These are phyloP conservation scores for Amiota minor DNA, from an alignment of 2,888 invertebrate species.

Conservation along the genomic window DNA sequence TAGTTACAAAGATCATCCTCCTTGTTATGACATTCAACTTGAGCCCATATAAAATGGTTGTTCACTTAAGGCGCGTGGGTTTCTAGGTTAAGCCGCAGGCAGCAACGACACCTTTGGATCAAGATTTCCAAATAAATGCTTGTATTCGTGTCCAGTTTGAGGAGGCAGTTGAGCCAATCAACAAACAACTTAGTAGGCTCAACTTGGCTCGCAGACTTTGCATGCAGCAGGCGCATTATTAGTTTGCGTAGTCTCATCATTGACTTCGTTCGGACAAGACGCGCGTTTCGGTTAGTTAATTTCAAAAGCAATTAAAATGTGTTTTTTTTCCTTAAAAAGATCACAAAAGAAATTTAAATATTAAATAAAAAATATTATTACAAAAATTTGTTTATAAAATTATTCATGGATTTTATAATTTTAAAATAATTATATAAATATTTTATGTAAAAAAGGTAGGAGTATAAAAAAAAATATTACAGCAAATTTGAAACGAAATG, in stretches of 20 bases:
- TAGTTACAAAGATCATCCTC: conserved; percentile 11
- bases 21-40: conserved; percentile 2
- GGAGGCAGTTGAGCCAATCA: not conserved
- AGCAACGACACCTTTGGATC: not conserved
- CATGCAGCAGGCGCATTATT: not conserved
- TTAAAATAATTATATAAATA: no score
- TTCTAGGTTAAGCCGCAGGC: conserved; percentile 12
- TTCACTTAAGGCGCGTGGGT: not conserved
- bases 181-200: not conserved
- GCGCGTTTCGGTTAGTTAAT: not conserved
- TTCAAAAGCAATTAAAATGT: no score
- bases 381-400: no score
- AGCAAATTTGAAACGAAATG: no score
- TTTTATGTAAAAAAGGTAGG: no score
- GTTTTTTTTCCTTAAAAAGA: no score
- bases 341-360: no score
- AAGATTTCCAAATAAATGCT: not conserved
- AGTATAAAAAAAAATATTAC: no score
- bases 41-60: not conserved
- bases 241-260: not conserved
- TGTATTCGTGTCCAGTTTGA: not conserved
- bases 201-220: not conserved
- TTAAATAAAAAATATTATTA: no score
- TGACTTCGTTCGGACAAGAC: not conserved
- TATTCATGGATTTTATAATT: no score